These are phyloP conservation scores for Diarsia mendica DNA, from an alignment of 2,888 invertebrate genomes.

Conservation along the genomic window DNA sequence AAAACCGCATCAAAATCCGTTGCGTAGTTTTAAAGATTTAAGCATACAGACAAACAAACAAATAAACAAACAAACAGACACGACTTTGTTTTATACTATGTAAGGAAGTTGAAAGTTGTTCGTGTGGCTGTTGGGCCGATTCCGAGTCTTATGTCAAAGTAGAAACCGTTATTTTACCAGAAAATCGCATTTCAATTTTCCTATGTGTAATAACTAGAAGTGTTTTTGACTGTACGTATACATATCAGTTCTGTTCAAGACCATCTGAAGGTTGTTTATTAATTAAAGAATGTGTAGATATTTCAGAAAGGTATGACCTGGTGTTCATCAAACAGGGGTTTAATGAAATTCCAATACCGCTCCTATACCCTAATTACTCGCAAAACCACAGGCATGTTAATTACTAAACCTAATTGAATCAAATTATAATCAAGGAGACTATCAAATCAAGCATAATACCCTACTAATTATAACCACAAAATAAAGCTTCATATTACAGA, in stretches of 20 bases:
- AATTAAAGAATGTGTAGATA: not conserved
- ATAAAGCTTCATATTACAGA: conserved; percentile 23
- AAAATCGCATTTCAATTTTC: no score
- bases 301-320: not conserved
- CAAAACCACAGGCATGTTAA: not conserved
- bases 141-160: no score
- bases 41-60: no score
- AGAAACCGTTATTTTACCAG: no score
- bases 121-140: no score
- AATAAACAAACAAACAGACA: no score
- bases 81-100: no score
- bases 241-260: not conserved
- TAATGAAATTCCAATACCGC: not conserved
- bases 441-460: not conserved
- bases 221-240: not conserved
- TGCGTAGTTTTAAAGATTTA: no score
- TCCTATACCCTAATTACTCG: not conserved
- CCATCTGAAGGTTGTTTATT: not conserved
- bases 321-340: not conserved
- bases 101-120: no score
- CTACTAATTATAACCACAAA: conserved; percentile 23
- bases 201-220: no score
- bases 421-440: conserved; percentile 1
- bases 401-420: conserved; percentile 4
- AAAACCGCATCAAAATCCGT: no score